Conservation (phyloP, 2,888 invertebrate species). For the Ceriagrion tenellum region DNA sequence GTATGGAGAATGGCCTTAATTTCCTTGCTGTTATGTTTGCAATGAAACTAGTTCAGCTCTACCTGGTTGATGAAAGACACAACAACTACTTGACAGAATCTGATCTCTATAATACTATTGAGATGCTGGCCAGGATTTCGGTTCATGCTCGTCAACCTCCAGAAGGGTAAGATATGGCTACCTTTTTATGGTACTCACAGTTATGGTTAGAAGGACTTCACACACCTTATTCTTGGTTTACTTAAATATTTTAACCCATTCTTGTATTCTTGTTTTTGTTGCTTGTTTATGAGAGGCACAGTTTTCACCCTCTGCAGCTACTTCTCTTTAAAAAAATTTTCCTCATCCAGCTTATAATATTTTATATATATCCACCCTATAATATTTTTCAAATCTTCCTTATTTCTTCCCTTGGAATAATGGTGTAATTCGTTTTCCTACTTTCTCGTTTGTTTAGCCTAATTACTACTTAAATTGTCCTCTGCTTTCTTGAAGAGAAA, state of each 20-base stretch:
- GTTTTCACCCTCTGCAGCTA: too few relatives aligned
- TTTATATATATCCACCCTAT: too few relatives aligned
- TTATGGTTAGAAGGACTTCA: not conserved
- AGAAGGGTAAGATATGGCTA: constrained; percentile 82
- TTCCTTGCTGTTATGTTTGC: constrained; percentile 91
- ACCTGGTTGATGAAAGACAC: constrained; percentile 89
- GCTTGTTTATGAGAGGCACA: too few relatives aligned
- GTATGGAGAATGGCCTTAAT: constrained; percentile 92
- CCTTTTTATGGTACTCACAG: not conserved
- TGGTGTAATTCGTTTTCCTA: too few relatives aligned
- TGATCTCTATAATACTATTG: constrained; percentile 93
- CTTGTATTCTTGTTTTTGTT: too few relatives aligned
- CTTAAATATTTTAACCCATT: not conserved
- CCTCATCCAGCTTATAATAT: too few relatives aligned
- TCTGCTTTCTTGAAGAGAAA: too few relatives aligned
- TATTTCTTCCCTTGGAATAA: too few relatives aligned
- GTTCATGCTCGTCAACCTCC: constrained; percentile 88
- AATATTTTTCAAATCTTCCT: too few relatives aligned
- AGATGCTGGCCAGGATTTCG: constrained; percentile 88
- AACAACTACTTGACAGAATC: constrained; percentile 88
- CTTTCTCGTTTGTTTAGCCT: too few relatives aligned
- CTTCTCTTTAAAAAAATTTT: too few relatives aligned
- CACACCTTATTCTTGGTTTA: not conserved
- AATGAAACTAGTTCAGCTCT: constrained; percentile 93
- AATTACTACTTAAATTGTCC: too few relatives aligned